Percentiles rank a stretch among this genome's conserved stretches.
phyloP scores from a whole-genome alignment of 2,797 vertebrate species.

The Gymnoscopelus microlampas region DNA sequence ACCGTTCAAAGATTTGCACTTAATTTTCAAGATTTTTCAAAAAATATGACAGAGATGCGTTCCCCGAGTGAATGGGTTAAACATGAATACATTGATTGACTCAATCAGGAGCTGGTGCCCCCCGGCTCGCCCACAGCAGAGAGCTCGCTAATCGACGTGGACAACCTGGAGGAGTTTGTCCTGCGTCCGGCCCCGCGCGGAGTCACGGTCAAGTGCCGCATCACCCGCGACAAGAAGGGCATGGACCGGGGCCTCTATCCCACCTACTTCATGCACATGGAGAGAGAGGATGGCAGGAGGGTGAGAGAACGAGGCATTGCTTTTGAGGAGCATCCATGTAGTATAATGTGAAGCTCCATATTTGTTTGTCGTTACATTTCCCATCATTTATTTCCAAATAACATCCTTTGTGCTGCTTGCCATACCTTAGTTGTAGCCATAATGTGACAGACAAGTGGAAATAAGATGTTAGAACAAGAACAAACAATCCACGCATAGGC shows the following conservation, averaged over 20 bases:
- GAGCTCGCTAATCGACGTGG: constrained; percentile 81
- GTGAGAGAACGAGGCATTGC: constrained; percentile 66
- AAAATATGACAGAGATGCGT: no score
- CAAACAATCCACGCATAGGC: no score
- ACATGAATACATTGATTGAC: neutral
- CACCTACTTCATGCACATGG: constrained; percentile 97
- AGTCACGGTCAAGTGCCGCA: constrained; percentile 89
- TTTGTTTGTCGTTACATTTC: no score
- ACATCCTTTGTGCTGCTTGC: no score
- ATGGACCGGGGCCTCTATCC: constrained; percentile 96
- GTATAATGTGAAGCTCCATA: no score
- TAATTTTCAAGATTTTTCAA: no score
- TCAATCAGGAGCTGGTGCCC: constrained; percentile 80
- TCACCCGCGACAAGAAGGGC: constrained; percentile 95
- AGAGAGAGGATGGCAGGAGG: constrained; percentile 91
- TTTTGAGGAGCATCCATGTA: neutral
- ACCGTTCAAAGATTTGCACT: no score
- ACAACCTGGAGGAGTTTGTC: constrained; percentile 91
- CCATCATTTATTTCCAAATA: no score
- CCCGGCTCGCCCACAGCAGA: constrained; percentile 80
- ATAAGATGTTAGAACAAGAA: no score
- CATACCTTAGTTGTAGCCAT: no score
- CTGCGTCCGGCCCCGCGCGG: constrained; percentile 89
- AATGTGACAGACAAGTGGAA: no score
- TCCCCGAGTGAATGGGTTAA: no score